phyloP scores from a whole-genome alignment of 2,113 vertebrate species.

The Patagioenas fasciata region DNA sequence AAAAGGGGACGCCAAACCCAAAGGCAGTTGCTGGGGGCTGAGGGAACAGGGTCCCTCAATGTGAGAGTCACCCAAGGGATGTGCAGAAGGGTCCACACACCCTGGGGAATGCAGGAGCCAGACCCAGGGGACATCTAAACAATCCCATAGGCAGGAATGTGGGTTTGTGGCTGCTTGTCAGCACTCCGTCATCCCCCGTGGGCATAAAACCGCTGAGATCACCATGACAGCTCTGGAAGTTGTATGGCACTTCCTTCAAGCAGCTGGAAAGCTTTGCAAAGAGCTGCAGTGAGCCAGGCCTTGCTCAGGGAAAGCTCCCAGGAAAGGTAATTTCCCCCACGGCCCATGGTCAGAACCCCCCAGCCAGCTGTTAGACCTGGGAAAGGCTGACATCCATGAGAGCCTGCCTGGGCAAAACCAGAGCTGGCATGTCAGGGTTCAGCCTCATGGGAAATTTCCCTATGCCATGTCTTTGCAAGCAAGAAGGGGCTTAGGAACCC shows the following conservation, averaged over 20 bases:
- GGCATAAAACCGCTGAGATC: background rate
- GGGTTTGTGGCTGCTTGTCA: background rate
- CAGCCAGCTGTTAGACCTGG: background rate
- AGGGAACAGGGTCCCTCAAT: background rate
- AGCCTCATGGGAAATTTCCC: no score
- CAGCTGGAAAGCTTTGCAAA: background rate
- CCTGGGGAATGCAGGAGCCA: background rate
- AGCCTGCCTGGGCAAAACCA: no score
- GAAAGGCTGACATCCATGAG: background rate
- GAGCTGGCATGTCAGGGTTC: no score
- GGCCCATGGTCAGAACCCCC: background rate
- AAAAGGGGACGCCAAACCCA: background rate
- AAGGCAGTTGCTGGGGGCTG: background rate
- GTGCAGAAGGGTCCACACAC: background rate
- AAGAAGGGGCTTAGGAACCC: background rate
- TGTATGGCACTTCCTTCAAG: background rate
- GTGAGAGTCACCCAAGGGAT: background rate
- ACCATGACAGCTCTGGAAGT: background rate
- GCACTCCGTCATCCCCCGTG: background rate
- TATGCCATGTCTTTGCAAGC: no score
- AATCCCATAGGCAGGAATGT: background rate
- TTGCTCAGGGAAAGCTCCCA: background rate
- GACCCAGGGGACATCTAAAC: background rate
- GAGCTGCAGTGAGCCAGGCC: background rate
- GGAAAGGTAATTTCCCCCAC: background rate